Percentiles rank a stretch among this genome's conserved stretches.
Conservation (phyloP, 1,140 invertebrate species). For the Sitobion miscanthi region DNA sequence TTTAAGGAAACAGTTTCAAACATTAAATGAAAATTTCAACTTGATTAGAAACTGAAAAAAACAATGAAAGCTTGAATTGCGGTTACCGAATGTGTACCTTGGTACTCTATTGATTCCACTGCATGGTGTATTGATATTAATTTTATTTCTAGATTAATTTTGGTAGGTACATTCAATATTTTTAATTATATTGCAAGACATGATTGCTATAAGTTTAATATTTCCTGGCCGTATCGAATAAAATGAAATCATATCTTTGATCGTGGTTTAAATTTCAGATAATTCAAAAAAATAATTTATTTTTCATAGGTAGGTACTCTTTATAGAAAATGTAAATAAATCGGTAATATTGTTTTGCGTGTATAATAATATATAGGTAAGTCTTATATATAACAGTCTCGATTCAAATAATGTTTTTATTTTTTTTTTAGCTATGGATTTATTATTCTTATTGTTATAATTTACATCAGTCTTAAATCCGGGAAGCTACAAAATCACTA, state of each 20-base stretch:
- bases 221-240: background rate
- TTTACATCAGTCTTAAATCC: background rate
- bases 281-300: background rate
- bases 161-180: background rate
- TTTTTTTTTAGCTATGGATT: background rate
- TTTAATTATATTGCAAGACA: background rate
- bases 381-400: background rate
- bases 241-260: background rate
- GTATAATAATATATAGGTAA: background rate
- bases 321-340: background rate
- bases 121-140: background rate
- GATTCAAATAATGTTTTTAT: background rate
- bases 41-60: constrained; percentile 12
- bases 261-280: background rate
- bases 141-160: background rate
- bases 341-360: background rate
- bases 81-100: background rate
- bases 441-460: background rate
- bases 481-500: background rate
- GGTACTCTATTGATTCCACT: background rate
- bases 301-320: background rate
- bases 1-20: background rate
- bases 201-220: background rate
- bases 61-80: background rate
- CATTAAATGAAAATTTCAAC: background rate